Base-by-base conservation (phyloP, 1,140 invertebrate genomes). In the Meloidogyne exigua region DNA sequence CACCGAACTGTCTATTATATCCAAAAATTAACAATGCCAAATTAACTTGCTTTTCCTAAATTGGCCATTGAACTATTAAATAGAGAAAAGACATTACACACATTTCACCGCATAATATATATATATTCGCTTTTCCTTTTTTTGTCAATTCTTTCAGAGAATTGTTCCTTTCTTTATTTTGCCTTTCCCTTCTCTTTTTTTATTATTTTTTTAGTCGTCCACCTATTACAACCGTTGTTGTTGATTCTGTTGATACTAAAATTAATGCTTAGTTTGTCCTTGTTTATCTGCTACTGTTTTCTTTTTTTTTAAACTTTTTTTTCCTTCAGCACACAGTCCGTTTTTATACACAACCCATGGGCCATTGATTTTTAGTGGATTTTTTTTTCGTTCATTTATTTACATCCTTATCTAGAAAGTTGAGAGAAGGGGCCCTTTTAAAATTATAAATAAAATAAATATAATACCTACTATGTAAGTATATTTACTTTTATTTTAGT, bases 251-350 rank as follows among this genome's bases (percentile, higher is more conserved):
- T 57, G 49, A 57, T 57, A 57, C 49, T 57, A 18, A 57, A 57
- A 57, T n/a, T 57, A 57, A 49, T 57, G 49, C 49, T 57, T 18
- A 18, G 18, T 49, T 57, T 12, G 49, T 57, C 49, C 49, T 57
- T 57, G 49, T n/a, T 57, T 57, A 57, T 62, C 62, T 68, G 66
- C 66, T 71, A 57, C 62, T 42, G 32, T 71, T 62, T 36, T 26
- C 26, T 57, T 23, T 69, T 69, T 49, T 44, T 26, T 36, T 57
- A 44, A 42, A 28, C 18, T 62, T 26, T 32, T 15, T 13, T 28
- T 44, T 44, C 67, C 25, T 28, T 23, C 25, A 18, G 3, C 32
- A 25, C 28, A 57, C 68, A 11, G 7, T 36, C 68, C 68, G n/a
- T 26, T 25, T 25, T 26, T 21, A 11, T 44, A 21, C 11, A 9